phyloP scores from a whole-genome alignment of 1,140 invertebrate genomes.

The Leucophenga varia region DNA sequence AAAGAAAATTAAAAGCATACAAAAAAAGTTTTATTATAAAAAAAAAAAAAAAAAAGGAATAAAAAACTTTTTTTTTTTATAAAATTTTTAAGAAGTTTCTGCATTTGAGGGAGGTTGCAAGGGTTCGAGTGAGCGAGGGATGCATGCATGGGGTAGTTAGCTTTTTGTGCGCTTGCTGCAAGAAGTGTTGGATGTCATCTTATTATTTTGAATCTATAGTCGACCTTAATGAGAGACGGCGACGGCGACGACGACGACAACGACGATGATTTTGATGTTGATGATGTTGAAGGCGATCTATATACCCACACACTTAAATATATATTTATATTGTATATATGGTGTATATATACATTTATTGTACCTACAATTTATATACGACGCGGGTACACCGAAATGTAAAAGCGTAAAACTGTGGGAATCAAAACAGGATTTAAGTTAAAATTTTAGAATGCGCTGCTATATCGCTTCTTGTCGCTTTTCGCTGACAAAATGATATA shows the following conservation, averaged over 20 bases:
- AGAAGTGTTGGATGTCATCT: conserved; percentile 56
- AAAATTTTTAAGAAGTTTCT: not conserved
- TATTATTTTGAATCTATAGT: conserved; percentile 47
- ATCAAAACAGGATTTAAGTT: conserved; percentile 51
- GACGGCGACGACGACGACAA: conserved; percentile 42
- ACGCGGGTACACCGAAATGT: no score
- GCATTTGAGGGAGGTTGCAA: no score
- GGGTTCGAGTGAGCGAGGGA: conserved; percentile 20
- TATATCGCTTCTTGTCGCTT: no score
- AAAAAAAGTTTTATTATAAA: not conserved
- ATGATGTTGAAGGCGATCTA: not conserved
- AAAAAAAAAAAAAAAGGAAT: not conserved
- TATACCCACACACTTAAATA: not conserved
- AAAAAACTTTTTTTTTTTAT: not conserved
- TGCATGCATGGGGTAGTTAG: conserved; percentile 15
- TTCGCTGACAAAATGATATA: no score
- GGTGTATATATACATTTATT: no score
- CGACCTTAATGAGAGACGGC: no score
- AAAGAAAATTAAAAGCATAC: no score
- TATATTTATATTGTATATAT: no score
- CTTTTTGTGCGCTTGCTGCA: conserved; percentile 27
- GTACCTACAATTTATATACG: no score
- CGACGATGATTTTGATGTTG: conserved; percentile 12
- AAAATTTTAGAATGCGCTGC: conserved; percentile 22
- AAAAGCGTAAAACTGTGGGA: conserved; percentile 44